Base-by-base conservation (phyloP, 1,140 invertebrate species). In the Sitophilus oryzae region DNA sequence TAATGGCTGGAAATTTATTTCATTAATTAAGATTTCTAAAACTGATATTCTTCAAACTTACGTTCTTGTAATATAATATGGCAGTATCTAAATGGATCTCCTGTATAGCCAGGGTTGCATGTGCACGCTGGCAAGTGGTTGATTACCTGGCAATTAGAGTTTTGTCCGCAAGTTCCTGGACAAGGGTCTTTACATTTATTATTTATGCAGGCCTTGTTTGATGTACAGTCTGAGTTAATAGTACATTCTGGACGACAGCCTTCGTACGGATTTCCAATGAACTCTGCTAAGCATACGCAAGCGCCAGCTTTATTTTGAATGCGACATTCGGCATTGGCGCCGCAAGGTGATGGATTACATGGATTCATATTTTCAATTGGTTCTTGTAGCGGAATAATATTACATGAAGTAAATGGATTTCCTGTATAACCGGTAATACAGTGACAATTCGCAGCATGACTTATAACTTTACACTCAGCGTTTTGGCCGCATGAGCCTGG, bases 381-480 rank as follows among this genome's bases (percentile, higher is more conserved):
- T 38, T 30, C 68, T 43, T 72, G 42, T 4, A 42, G 11, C 34
- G 59, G 5, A 23, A 59, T 46, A 21, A 59, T 14, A 15, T 21
- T 67, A 67, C 86, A 88, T 62, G 79, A 77, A 34, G 73, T 74
- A 59, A 88, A 79, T 52, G 89, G 85, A 70, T 89, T 85, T 59
- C 89, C 89, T 25, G 76, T 84, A 68, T 81, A 89, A 58, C 86
- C 87, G 46, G 79, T 73, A 10, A 83, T 71, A 72, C 89, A 92
- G 58, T 78, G 80, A 70, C 90, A 93, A 30, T 86, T 81, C 56
- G 89, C 86, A 61, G 85, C 81, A 75, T 93, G 90, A 74, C 90
- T 88, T 38, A 83, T 76, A 19, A 92, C 87, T 64, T 80, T 79
- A 71, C 91, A 94, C 65, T 88, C 78, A 16, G 91, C 84, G 71